Evolutionary conservation across 2,797 vertebrate species (phyloP).

Genomic region (Acanthurus tractus): DNA sequence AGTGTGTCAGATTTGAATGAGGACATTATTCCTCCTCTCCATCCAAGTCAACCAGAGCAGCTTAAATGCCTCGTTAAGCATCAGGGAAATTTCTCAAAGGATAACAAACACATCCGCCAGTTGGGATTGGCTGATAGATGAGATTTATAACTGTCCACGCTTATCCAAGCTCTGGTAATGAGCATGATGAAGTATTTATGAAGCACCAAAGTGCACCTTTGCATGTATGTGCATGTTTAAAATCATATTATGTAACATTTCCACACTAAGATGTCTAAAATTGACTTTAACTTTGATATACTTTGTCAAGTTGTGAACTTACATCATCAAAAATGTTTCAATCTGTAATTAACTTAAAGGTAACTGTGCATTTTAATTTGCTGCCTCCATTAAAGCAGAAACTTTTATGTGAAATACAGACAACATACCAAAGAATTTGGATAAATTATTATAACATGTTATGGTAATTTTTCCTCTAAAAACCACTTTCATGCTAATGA

Average conservation of each 20-base stretch:
- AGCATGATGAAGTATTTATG: conserved; percentile 53
- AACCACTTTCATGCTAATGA: neutral
- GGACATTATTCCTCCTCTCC: conserved; percentile 76
- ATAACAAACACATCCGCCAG: conserved; percentile 67
- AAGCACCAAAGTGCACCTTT: no score
- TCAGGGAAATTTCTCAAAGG: conserved; percentile 73
- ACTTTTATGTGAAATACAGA: neutral
- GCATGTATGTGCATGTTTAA: no score
- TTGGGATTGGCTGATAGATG: conserved; percentile 66
- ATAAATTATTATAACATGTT: neutral
- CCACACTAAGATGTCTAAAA: no score
- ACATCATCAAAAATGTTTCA: no score
- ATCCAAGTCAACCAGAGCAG: conserved; percentile 61
- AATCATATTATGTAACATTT: no score
- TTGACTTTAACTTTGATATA: no score
- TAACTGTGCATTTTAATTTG: no score
- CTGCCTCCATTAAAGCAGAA: no score
- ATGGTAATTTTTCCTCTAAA: neutral
- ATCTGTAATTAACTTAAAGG: no score
- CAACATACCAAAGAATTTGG: neutral
- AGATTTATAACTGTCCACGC: conserved; percentile 69
- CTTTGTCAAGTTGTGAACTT: no score
- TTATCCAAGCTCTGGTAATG: conserved; percentile 53
- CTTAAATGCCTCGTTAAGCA: conserved; percentile 82
- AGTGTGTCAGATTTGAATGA: conserved; percentile 82